These are phyloP conservation scores for Carapus acus DNA, from an alignment of 2,797 vertebrate genomes.

Conservation along the genomic window DNA sequence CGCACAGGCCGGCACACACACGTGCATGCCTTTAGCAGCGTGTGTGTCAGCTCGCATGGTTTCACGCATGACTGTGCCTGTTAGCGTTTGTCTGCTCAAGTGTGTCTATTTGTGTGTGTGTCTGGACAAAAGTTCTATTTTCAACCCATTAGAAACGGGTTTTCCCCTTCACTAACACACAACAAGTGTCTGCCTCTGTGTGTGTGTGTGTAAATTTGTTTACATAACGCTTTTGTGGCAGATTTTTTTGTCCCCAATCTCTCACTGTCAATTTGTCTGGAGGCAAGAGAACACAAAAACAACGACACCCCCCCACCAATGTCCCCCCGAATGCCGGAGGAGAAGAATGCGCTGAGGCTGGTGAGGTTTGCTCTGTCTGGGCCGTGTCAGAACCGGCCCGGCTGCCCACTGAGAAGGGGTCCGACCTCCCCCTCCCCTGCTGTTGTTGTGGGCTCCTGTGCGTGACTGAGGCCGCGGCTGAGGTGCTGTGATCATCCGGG, in stretches of 20 bases:
- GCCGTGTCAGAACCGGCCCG: too few species aligned
- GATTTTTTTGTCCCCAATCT: neutral
- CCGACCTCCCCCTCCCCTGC: too few species aligned
- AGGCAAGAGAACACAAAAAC: neutral
- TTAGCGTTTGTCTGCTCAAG: neutral
- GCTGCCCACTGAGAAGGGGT: too few species aligned
- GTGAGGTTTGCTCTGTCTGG: too few species aligned
- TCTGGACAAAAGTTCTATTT: conserved; percentile 24
- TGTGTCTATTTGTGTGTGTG: conserved; percentile 16
- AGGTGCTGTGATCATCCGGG: too few species aligned
- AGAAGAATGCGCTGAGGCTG: too few species aligned
- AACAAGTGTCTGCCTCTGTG: conserved; percentile 8
- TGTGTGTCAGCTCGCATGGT: neutral
- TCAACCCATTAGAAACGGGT: conserved; percentile 29
- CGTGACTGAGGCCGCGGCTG: too few species aligned
- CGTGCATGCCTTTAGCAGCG: conserved; percentile 21
- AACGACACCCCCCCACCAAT: too few species aligned
- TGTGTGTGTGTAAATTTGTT: conserved; percentile 11
- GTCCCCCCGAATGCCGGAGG: too few species aligned
- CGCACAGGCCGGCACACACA: conserved; percentile 5
- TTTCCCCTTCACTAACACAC: conserved; percentile 19
- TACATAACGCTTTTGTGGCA: neutral
- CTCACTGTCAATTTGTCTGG: neutral
- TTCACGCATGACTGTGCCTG: conserved; percentile 19
- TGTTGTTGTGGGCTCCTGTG: too few species aligned